Base-by-base conservation (phyloP, 1,140 invertebrate genomes). In the Meloidogyne exigua region DNA sequence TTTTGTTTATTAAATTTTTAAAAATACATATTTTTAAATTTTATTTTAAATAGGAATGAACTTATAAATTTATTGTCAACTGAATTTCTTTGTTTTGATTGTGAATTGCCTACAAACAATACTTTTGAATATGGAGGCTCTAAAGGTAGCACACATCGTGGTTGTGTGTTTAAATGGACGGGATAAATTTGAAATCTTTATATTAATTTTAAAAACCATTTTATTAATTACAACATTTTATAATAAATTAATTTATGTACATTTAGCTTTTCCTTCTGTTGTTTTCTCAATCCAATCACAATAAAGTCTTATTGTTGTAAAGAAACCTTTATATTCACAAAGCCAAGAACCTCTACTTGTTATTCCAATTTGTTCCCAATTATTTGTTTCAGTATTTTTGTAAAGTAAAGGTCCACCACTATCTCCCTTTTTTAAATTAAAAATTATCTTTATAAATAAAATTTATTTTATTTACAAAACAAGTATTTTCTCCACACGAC, bases 251-350 rank as follows among this genome's bases (percentile, higher is more conserved):
- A 39, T 39, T 68, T 68, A 13, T 13, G 12, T n/a, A n/a, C 69
- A 71, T 44, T 71, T 44, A 71, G 62, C 28, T 71, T 71, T 62
- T 25, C 69, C 69, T 15, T 71, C 39, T 62, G 69, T 71, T 71
- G 2, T 71, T 21, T 49, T 71, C 0, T 44, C n/a, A 44, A 71
- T 44, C 69, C 69, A 71, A 44, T 71, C 69, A 62, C 69, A 71
- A 28, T 71, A 71, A 26, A 71, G 32, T 26, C 18, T 57, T 28
- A 71, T 62, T 9, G 15, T 44, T n/a, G 69, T 57, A n/a, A 71
- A 71, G 28, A 71, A 71, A 1, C 69, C 69, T 71, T 71, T 71
- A 26, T 26, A 71, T 71, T 71, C 69, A 62, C 69, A 71, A 9
- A 49, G 23, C 25, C 44, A 71, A 28, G 44, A 57, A 28, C 69